Conservation (phyloP, 2,888 invertebrate species). For the Calameuta filiformis region DNA sequence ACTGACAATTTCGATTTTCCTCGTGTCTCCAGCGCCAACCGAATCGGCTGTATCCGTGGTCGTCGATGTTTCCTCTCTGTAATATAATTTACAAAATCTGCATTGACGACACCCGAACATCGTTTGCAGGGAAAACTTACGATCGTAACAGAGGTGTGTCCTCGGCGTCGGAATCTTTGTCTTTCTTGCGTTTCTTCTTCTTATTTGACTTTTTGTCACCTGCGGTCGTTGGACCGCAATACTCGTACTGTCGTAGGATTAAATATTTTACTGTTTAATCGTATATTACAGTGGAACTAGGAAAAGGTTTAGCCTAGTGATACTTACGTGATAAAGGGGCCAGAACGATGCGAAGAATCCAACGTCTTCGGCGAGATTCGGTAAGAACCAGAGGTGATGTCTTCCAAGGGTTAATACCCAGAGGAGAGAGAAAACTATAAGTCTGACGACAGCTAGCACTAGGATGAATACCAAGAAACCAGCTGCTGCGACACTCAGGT, state of each 20-base stretch:
- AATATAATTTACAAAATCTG: background rate
- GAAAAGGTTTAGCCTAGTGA: background rate
- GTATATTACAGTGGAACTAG: background rate
- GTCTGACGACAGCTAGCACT: slow-evolving; percentile 86
- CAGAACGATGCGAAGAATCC: slow-evolving; percentile 99
- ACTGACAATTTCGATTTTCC: slow-evolving; percentile 10
- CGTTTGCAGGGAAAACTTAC: slow-evolving; percentile 53
- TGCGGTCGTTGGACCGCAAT: slow-evolving; percentile 73
- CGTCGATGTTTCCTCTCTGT: slow-evolving; percentile 33
- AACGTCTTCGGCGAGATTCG: slow-evolving; percentile 99
- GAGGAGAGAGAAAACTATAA: slow-evolving; percentile 90
- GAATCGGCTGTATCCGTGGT: slow-evolving; percentile 10
- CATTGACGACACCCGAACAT: background rate
- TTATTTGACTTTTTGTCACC: slow-evolving; percentile 70
- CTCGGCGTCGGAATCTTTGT: slow-evolving; percentile 84
- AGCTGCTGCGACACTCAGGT: slow-evolving; percentile 93
- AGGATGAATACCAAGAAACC: slow-evolving; percentile 95
- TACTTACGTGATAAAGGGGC: slow-evolving; percentile 88
- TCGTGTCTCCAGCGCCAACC: background rate
- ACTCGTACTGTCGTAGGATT: slow-evolving; percentile 77
- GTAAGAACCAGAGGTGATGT: slow-evolving; percentile 97
- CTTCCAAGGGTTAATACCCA: slow-evolving; percentile 90
- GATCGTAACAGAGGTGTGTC: slow-evolving; percentile 69
- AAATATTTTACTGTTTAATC: background rate
- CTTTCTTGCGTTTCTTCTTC: slow-evolving; percentile 81